Evolutionary conservation across 2,888 invertebrate species (phyloP).

Genomic region (Neoitamus cyanurus): DNA sequence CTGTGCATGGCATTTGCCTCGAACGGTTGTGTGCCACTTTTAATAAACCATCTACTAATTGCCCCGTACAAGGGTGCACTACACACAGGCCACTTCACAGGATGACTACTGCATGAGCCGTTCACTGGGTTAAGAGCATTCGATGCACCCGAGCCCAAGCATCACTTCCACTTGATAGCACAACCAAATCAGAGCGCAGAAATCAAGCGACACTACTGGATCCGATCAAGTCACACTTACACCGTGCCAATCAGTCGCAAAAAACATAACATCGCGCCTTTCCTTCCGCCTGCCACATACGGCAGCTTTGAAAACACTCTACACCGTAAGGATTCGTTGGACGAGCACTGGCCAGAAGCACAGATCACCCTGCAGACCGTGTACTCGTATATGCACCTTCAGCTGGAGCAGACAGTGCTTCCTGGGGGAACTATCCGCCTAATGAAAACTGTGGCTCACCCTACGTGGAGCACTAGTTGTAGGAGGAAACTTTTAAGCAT

Average conservation of each 20-base stretch:
- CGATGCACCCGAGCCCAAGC: background rate
- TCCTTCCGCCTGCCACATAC: background rate
- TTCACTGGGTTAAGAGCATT: conserved; percentile 26
- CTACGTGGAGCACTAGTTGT: background rate
- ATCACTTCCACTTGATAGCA: background rate
- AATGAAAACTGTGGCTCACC: background rate
- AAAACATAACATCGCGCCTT: background rate
- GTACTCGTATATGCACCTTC: background rate
- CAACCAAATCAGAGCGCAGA: background rate
- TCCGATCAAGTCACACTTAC: background rate
- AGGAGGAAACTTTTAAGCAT: background rate
- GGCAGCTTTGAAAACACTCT: background rate
- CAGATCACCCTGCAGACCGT: background rate
- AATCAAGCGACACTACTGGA: background rate
- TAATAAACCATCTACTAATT: conserved; percentile 15
- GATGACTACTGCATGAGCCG: background rate
- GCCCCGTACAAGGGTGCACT: background rate
- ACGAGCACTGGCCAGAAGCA: background rate
- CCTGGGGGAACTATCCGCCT: background rate
- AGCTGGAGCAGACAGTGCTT: background rate
- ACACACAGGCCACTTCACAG: conserved; percentile 12
- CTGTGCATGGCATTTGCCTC: background rate
- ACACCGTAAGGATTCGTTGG: background rate
- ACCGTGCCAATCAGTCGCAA: background rate
- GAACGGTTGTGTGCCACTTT: background rate